Evolutionary conservation across 2,113 vertebrate species (phyloP).

Genomic region (Felis chaus): DNA sequence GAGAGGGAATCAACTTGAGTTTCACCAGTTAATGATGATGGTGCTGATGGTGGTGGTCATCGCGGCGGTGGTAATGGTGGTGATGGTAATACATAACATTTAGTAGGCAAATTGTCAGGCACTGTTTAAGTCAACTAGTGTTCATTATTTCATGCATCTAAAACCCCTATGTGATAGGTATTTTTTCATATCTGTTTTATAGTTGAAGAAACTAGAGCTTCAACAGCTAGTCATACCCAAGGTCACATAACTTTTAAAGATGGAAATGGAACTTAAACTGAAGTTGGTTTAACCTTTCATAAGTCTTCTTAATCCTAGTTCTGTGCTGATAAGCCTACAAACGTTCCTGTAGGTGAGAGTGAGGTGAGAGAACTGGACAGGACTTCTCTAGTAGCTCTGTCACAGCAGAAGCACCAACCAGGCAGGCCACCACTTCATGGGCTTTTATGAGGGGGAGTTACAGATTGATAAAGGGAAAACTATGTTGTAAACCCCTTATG

Average conservation of each 20-base stretch:
- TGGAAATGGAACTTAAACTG: not conserved
- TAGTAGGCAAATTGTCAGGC: not conserved
- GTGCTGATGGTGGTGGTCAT: not conserved
- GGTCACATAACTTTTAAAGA: not conserved
- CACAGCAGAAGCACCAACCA: not conserved
- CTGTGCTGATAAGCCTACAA: not conserved
- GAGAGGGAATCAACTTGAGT: not conserved
- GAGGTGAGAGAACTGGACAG: not conserved
- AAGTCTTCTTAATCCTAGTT: not conserved
- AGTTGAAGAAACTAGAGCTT: not conserved
- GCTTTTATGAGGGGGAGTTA: not conserved
- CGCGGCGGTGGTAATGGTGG: not conserved
- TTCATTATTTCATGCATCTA: not conserved
- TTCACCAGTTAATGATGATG: not conserved
- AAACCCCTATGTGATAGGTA: not conserved
- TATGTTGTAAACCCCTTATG: not conserved
- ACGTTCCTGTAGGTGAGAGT: not conserved
- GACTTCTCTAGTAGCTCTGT: not conserved
- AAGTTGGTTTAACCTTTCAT: not conserved
- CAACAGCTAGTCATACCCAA: not conserved
- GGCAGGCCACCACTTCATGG: not conserved
- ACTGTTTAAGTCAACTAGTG: not conserved
- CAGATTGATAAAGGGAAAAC: not conserved
- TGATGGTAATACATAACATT: not conserved
- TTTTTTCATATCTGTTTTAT: constrained; percentile 11